These are phyloP conservation scores for Ptilorrhoa leucosticta DNA, from an alignment of 2,113 vertebrate genomes.

Conservation along the genomic window DNA sequence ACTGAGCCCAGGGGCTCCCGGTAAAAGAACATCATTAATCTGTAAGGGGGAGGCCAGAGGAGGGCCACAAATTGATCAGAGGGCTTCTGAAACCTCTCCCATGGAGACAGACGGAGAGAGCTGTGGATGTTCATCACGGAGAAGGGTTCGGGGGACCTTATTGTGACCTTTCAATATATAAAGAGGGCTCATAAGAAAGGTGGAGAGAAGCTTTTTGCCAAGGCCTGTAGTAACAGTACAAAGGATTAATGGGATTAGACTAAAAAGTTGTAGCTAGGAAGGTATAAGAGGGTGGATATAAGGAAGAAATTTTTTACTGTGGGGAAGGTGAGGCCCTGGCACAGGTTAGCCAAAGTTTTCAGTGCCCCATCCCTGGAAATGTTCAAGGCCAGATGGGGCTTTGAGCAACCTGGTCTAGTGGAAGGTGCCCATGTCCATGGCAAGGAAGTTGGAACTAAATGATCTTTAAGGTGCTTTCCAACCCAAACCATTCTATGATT, in stretches of 20 bases:
- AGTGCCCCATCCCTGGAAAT: not conserved
- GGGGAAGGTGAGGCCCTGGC: not conserved
- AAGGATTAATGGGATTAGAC: fast-evolving
- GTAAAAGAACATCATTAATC: not conserved
- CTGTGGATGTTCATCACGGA: fast-evolving
- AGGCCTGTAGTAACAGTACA: not conserved
- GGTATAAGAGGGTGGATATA: not conserved
- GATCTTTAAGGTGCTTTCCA: not conserved
- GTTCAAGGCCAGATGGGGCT: not conserved
- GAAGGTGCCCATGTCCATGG: fast-evolving
- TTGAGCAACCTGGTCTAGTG: not conserved
- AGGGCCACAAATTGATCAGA: not conserved
- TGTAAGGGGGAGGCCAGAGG: not conserved
- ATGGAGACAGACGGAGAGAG: not conserved
- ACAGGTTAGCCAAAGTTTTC: not conserved
- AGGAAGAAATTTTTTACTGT: not conserved
- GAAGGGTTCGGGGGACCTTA: fast-evolving
- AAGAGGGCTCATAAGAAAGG: not conserved
- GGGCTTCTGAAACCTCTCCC: not conserved
- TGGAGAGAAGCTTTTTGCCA: not conserved
- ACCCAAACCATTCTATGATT: not conserved
- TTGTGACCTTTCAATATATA: not conserved
- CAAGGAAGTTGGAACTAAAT: not conserved
- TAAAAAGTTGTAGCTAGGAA: not conserved
- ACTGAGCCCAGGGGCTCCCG: not conserved